Base-by-base conservation (phyloP, 2,113 vertebrate species). In the Solea senegalensis region DNA sequence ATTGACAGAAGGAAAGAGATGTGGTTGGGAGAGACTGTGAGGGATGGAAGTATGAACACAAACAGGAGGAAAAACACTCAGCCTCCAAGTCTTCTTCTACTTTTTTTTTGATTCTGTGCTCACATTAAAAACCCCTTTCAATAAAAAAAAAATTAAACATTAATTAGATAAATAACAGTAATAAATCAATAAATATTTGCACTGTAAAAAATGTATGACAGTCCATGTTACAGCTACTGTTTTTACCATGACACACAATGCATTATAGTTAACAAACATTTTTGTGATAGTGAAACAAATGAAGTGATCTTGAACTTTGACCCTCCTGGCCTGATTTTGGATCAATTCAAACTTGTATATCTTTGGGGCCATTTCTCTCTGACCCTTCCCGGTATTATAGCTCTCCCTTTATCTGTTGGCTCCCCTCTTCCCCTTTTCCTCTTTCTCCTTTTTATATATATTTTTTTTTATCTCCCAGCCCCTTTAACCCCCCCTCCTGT, bases 1-100 rank as follows among this genome's bases (percentile, higher is more conserved):
- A 60, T 21, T 78, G 78, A 81, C 72, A 62, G 74, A 67, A 59
- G 44, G 51, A 70, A 72, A 34, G 28, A 75, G 52, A 46, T 5
- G 1, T 6, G 44, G 43, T 52, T 14, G 44, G 14, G n/a, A 70
- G 55, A 16, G n/a, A 44, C 60, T 1, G 1, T 65, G 59, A 62
- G 57, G 8, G 48, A 72, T 52, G 27, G 52, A 75, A 45, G 63
- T n/a, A 1, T 41, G 40, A 63, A 65, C 51, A 71, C 51, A 73
- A 76, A 65, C 53, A 69, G 26, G 21, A 56, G 39, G 12, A 12
- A 48, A 48, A 48, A 48, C 45, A 46, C 44, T 46, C 13, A 21
- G 9, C 9, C 13, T 43, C 16, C 10, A 43, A 12, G 41, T 16
- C 28, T 4, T 21, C 44, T 46, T 11, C 7, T 11, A 46, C 9